Conservation (phyloP, 2,888 invertebrate species). For the Platypus cylindrus region DNA sequence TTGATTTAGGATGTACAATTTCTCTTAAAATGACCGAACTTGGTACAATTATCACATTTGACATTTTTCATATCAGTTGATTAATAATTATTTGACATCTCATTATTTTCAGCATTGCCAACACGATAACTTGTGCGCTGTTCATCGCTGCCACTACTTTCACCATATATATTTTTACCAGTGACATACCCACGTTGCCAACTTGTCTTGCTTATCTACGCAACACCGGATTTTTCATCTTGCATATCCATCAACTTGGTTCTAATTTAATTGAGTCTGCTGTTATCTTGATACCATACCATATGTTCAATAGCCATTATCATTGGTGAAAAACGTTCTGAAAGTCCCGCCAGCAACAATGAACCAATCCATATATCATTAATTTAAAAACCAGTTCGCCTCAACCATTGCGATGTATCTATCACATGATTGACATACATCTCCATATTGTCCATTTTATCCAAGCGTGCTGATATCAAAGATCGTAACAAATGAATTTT, state of each 20-base stretch:
- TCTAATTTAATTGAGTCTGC: constrained; percentile 22
- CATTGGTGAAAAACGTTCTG: constrained; percentile 18
- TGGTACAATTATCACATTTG: too few relatives aligned
- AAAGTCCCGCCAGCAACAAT: constrained; percentile 20
- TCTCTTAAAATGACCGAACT: too few relatives aligned
- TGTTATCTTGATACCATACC: constrained; percentile 18
- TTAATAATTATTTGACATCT: too few relatives aligned
- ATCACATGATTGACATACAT: constrained; percentile 2
- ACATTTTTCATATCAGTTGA: too few relatives aligned
- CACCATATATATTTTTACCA: not conserved
- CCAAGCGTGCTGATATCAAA: constrained; percentile 19
- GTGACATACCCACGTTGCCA: too few relatives aligned
- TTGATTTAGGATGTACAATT: constrained; percentile 7
- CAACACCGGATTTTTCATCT: too few relatives aligned
- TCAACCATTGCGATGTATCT: constrained; percentile 19
- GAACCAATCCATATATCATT: constrained; percentile 22
- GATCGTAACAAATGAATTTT: constrained; percentile 15
- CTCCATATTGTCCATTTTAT: constrained; percentile 17
- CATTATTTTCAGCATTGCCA: too few relatives aligned
- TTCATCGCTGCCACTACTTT: not conserved
- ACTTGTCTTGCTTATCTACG: too few relatives aligned
- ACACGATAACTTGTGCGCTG: too few relatives aligned
- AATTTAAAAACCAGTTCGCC: constrained; percentile 21
- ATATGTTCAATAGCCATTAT: constrained; percentile 21
- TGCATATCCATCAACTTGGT: constrained; percentile 18